These are phyloP conservation scores for Hiodon tergisus DNA, from an alignment of 2,113 vertebrate species.

Conservation along the genomic window DNA sequence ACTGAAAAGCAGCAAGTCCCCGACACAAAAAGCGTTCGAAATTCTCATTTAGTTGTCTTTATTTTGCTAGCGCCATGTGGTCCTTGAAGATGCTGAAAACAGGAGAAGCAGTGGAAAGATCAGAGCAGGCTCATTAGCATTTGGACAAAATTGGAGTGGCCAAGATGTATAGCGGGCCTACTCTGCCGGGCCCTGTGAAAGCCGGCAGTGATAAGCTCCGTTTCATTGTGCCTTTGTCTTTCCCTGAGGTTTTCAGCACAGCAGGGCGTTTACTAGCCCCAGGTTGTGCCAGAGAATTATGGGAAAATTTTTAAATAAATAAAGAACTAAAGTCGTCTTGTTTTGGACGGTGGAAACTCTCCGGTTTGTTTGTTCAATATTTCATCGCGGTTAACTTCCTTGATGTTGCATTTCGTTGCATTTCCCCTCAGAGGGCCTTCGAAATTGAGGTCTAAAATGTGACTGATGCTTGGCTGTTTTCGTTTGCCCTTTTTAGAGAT, in stretches of 20 bases:
- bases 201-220: slow-evolving; percentile 80
- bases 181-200: slow-evolving; percentile 78
- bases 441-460: background rate
- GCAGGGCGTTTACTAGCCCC: slow-evolving; percentile 74
- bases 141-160: slow-evolving; percentile 88
- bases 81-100: slow-evolving; percentile 99
- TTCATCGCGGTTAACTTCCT: too few relatives aligned
- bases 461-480: background rate
- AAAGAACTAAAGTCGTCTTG: slow-evolving; percentile 45
- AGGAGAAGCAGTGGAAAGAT: slow-evolving; percentile 96
- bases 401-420: too few relatives aligned
- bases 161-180: slow-evolving; percentile 83
- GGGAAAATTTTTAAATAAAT: slow-evolving; percentile 52
- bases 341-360: slow-evolving; percentile 64
- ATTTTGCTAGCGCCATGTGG: slow-evolving; percentile 97
- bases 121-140: slow-evolving; percentile 98
- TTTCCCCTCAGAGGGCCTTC: background rate
- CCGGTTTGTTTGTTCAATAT: background rate
- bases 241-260: slow-evolving; percentile 72
- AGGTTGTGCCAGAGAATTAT: slow-evolving; percentile 79
- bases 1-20: slow-evolving; percentile 80
- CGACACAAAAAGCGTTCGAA: slow-evolving; percentile 90
- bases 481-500: too few relatives aligned
- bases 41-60: slow-evolving; percentile 99
- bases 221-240: slow-evolving; percentile 90